Conservation (phyloP, 2,113 vertebrate genomes). For the Parus major region DNA sequence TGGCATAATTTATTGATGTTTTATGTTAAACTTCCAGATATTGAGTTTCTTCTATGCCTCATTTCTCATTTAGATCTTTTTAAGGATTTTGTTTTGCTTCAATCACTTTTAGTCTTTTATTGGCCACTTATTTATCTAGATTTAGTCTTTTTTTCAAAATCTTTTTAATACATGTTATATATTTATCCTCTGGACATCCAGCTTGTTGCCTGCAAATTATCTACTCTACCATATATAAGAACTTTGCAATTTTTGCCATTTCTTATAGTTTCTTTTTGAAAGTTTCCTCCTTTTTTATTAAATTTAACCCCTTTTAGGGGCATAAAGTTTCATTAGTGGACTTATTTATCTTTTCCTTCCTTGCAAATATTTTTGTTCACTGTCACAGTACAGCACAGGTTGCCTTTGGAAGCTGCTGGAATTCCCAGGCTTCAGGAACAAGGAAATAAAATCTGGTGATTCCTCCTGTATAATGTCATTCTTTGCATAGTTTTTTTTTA, state of each 20-base stretch:
- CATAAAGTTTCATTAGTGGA: background rate
- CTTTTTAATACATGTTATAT: background rate
- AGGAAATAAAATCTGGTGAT: background rate
- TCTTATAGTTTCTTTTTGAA: background rate
- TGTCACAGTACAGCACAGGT: background rate
- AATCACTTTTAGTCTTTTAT: background rate
- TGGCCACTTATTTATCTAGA: background rate
- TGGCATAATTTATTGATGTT: background rate
- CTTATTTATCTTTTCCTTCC: background rate
- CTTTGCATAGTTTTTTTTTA: background rate
- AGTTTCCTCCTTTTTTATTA: background rate
- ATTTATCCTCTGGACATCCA: background rate
- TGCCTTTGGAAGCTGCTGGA: background rate
- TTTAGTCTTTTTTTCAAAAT: background rate
- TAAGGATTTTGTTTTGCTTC: background rate
- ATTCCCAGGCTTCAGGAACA: background rate
- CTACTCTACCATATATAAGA: background rate
- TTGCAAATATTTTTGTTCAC: background rate
- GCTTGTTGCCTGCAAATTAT: background rate
- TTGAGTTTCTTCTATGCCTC: background rate
- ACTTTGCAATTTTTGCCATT: background rate
- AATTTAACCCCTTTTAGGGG: background rate
- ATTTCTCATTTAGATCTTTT: background rate
- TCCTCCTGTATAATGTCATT: background rate
- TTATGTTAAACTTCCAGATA: background rate